Percentiles rank a stretch among this genome's conserved stretches.
phyloP scores from a whole-genome alignment of 1,140 invertebrate species.

The Hyles euphorbiae region DNA sequence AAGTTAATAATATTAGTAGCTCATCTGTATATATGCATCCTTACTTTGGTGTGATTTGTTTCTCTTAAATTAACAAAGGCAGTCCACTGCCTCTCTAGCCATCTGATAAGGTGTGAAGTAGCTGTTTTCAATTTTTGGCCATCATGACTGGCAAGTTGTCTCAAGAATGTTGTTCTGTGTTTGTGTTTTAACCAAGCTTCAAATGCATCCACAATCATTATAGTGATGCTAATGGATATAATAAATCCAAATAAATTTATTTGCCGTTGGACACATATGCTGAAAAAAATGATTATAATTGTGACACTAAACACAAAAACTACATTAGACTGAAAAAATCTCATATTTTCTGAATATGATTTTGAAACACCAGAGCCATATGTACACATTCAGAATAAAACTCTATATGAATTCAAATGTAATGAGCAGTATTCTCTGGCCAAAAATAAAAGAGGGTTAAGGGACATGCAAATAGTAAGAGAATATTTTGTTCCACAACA shows the following conservation, averaged over 20 bases:
- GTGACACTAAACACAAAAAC: neutral
- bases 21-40: too few relatives aligned
- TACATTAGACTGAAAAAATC: too few relatives aligned
- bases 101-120: constrained; percentile 27
- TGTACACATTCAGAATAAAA: too few relatives aligned
- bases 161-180: constrained; percentile 58
- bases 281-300: constrained; percentile 32
- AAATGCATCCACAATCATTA: constrained; percentile 50
- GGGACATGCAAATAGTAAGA: too few relatives aligned
- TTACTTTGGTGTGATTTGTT: constrained; percentile 54
- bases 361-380: too few relatives aligned
- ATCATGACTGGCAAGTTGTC: constrained; percentile 43
- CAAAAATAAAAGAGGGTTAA: too few relatives aligned
- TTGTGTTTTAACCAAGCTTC: constrained; percentile 66
- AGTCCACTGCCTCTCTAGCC: constrained; percentile 35
- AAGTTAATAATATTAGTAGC: too few relatives aligned
- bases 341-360: too few relatives aligned
- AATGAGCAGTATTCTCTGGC: too few relatives aligned
- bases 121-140: constrained; percentile 34
- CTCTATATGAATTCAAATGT: too few relatives aligned
- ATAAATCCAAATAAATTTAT: constrained; percentile 50
- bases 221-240: constrained; percentile 31
- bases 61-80: constrained; percentile 51
- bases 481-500: too few relatives aligned
- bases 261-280: constrained; percentile 43